These are phyloP conservation scores for Ischnus inquisitorius DNA, from an alignment of 2,888 invertebrate genomes.

Conservation along the genomic window DNA sequence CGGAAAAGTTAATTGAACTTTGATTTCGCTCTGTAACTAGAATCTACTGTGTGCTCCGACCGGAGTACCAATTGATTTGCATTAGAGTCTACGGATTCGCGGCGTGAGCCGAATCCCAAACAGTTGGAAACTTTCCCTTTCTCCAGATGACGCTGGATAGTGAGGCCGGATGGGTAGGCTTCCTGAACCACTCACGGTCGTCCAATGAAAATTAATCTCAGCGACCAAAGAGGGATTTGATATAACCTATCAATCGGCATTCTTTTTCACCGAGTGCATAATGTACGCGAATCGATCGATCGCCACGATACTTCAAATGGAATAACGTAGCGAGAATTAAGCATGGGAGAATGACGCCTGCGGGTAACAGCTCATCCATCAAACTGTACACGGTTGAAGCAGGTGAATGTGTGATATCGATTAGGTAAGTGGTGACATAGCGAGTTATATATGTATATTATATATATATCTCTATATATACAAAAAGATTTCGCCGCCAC, in stretches of 20 bases:
- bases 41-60: constrained; percentile 69
- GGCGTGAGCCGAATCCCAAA: constrained; percentile 50
- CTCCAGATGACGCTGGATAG: constrained; percentile 31
- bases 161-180: too few relatives aligned
- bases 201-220: constrained; percentile 38
- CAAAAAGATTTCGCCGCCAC: too few relatives aligned
- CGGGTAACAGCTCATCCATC: constrained; percentile 19
- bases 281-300: constrained; percentile 30
- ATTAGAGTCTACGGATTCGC: constrained; percentile 72
- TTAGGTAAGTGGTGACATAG: constrained; percentile 1
- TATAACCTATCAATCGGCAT: constrained; percentile 34
- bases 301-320: constrained; percentile 26
- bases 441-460: constrained; percentile 5
- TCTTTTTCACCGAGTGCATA: constrained; percentile 38
- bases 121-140: constrained; percentile 45
- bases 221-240: constrained; percentile 11
- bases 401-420: neutral
- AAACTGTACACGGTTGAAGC: constrained; percentile 20
- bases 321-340: constrained; percentile 7
- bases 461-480: too few relatives aligned
- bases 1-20: constrained; percentile 82
- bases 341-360: neutral
- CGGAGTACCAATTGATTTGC: constrained; percentile 75
- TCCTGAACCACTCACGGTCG: constrained; percentile 15
- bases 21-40: constrained; percentile 79